A percentile compares a stretch with the other conserved stretches of the same genome.
Evolutionary conservation across 2,888 invertebrate species (phyloP).

Genomic region (Heliconius cydno): DNA sequence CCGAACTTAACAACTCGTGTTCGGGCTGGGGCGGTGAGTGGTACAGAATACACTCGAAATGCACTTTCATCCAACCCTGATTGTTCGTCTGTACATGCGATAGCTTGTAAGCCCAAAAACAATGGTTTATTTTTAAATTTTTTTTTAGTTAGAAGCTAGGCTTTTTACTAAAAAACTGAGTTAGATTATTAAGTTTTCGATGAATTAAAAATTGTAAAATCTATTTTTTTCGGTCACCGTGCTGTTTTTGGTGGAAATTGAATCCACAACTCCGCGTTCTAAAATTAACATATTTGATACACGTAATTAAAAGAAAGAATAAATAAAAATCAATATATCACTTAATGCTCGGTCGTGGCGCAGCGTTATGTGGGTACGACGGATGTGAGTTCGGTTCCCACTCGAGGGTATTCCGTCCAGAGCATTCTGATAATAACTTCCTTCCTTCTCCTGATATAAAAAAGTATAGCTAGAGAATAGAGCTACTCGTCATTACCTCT

Average conservation of each 20-base stretch:
- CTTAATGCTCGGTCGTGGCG: background rate
- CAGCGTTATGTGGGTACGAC: too few species aligned
- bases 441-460: background rate
- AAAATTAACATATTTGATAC: too few species aligned
- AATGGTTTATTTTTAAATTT: constrained; percentile 14
- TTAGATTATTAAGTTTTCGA: too few species aligned
- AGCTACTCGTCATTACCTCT: background rate
- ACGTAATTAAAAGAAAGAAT: too few species aligned
- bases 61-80: constrained; percentile 32
- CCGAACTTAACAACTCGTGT: constrained; percentile 38
- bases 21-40: constrained; percentile 39
- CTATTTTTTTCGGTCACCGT: too few species aligned
- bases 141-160: background rate
- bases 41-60: constrained; percentile 43
- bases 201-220: too few species aligned
- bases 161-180: background rate
- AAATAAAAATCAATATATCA: too few species aligned
- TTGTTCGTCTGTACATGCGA: constrained; percentile 29
- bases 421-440: background rate
- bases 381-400: background rate
- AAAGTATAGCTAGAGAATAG: background rate
- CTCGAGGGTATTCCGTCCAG: background rate
- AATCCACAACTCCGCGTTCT: too few species aligned
- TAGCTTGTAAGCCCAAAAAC: constrained; percentile 24
- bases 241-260: too few species aligned